phyloP scores from a whole-genome alignment of 2,888 invertebrate species.

The Busseola fusca region DNA sequence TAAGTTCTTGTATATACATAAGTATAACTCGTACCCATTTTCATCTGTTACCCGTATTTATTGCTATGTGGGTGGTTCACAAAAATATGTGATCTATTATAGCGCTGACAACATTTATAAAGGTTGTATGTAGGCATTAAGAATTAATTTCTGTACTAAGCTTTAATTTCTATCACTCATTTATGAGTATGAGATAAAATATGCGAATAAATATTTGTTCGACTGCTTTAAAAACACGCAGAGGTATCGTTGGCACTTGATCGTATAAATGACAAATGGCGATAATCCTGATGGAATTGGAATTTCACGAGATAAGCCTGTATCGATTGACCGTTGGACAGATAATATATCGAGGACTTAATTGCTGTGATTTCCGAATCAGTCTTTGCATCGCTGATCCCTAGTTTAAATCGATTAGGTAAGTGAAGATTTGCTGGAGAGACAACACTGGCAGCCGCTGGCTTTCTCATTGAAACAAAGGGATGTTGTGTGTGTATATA shows the following conservation, averaged over 20 bases:
- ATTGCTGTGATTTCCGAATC: conserved; percentile 34
- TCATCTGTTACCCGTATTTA: conserved; percentile 1
- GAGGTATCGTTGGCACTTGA: conserved; percentile 19
- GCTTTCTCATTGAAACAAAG: conserved; percentile 39
- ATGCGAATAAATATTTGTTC: conserved; percentile 5
- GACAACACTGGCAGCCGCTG: conserved; percentile 28
- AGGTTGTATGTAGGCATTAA: neutral
- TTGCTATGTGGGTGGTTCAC: conserved; percentile 4
- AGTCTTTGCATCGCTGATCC: conserved; percentile 28
- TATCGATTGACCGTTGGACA: conserved; percentile 41
- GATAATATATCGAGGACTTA: conserved; percentile 31
- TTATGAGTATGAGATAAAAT: conserved; percentile 4
- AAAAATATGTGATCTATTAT: conserved; percentile 19
- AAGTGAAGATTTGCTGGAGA: conserved; percentile 31
- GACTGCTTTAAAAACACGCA: conserved; percentile 16
- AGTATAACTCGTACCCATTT: neutral
- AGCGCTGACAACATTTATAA: conserved; percentile 5
- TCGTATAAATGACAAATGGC: conserved; percentile 40
- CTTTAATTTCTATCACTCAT: conserved; percentile 21
- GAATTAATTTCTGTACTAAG: conserved; percentile 7
- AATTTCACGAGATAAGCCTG: conserved; percentile 41
- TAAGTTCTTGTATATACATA: neutral
- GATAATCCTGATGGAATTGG: conserved; percentile 44
- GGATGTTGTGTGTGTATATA: neutral
- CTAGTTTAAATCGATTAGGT: conserved; percentile 42